phyloP scores from a whole-genome alignment of 2,888 invertebrate species.

The Melangyna quadrimaculata region DNA sequence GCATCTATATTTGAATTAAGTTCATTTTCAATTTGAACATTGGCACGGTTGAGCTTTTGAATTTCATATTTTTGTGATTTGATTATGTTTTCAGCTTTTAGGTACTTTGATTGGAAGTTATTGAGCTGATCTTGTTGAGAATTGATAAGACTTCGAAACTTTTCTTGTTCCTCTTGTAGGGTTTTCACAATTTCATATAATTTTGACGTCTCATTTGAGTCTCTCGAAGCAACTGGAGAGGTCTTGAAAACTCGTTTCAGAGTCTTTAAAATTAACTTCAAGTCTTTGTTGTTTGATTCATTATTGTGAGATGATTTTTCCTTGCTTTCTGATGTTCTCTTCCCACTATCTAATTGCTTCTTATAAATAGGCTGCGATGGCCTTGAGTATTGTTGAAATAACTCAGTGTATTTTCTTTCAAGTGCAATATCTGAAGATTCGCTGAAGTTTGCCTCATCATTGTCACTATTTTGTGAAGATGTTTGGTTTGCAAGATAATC shows the following conservation, averaged over 20 bases:
- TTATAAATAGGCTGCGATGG: neutral
- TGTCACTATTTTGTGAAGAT: slow-evolving; percentile 19
- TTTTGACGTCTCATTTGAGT: slow-evolving; percentile 8
- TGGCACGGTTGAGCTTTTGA: slow-evolving; percentile 77
- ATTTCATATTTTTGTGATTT: slow-evolving; percentile 79
- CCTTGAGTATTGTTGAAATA: slow-evolving; percentile 66
- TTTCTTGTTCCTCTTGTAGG: slow-evolving; percentile 77
- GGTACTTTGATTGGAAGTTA: slow-evolving; percentile 78
- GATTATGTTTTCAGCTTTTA: slow-evolving; percentile 78
- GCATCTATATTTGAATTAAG: slow-evolving; percentile 76
- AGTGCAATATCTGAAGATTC: slow-evolving; percentile 73
- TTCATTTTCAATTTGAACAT: slow-evolving; percentile 77
- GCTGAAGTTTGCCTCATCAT: slow-evolving; percentile 26
- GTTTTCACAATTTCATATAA: slow-evolving; percentile 48
- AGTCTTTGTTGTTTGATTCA: slow-evolving; percentile 26
- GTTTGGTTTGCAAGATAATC: slow-evolving; percentile 73
- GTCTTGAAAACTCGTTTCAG: slow-evolving; percentile 36
- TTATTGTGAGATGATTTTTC: slow-evolving; percentile 30
- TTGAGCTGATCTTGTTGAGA: slow-evolving; percentile 77
- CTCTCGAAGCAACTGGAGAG: neutral
- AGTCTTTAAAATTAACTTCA: slow-evolving; percentile 48
- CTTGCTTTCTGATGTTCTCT: slow-evolving; percentile 76
- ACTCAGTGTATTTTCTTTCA: slow-evolving; percentile 73
- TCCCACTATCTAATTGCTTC: slow-evolving; percentile 55
- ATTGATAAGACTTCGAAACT: slow-evolving; percentile 78